These are phyloP conservation scores for Burhinus oedicnemus DNA, from an alignment of 2,113 vertebrate species.

Conservation along the genomic window DNA sequence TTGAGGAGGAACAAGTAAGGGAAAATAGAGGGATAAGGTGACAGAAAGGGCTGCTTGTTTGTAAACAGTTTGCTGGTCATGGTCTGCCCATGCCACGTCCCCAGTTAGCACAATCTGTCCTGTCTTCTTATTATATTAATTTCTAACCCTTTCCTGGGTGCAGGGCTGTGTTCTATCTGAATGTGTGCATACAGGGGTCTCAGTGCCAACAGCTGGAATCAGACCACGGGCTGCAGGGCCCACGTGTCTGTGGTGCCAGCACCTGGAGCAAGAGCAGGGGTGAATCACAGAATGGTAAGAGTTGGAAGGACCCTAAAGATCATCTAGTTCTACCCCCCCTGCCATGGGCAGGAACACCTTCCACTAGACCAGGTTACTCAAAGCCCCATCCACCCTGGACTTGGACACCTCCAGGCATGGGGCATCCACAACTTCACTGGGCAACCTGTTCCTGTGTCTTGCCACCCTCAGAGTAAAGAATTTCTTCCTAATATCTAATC, in stretches of 20 bases:
- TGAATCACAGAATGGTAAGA: background rate
- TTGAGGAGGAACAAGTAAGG: too few species aligned
- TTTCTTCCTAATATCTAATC: background rate
- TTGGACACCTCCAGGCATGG: background rate
- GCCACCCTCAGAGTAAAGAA: background rate
- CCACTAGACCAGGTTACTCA: background rate
- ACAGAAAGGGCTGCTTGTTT: background rate
- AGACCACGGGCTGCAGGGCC: background rate
- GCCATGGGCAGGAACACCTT: background rate
- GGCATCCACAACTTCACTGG: background rate
- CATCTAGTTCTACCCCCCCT: background rate
- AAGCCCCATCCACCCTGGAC: background rate
- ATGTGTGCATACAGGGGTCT: background rate
- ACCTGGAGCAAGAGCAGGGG: too few species aligned
- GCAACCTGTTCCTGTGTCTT: background rate
- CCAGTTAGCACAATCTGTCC: background rate
- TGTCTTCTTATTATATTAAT: background rate
- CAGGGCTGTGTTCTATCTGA: background rate
- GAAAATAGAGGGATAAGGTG: background rate
- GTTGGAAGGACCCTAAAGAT: background rate
- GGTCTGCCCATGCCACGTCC: background rate
- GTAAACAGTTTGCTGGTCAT: background rate
- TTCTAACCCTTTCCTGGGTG: background rate
- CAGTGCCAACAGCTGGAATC: background rate
- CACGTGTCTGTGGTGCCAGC: accelerated